Base-by-base conservation (phyloP, 2,888 invertebrate genomes). In the Euplagia quadripunctaria region DNA sequence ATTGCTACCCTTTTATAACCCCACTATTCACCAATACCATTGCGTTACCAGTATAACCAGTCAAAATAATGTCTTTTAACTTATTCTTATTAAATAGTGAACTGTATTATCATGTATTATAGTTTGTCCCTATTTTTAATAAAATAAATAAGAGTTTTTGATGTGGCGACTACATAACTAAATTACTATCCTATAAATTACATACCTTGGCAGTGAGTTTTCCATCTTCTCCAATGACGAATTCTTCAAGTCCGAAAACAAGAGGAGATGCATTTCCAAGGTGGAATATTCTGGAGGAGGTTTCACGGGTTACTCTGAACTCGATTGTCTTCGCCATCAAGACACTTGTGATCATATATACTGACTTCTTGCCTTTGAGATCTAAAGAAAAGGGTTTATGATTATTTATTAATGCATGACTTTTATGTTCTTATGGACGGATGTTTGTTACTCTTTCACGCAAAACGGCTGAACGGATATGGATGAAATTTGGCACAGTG, bases 291-390 rank as follows among this genome's bases (percentile, higher is more conserved):
- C 96, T 90, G 0, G 96, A 96, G 0, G 96, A 96, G 0, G 95
- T 94, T 17, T 91, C 93, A 16, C 91, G 90, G 1, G 93, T 96
- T 63, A 96, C 96, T 85, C 96, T 88, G 85, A 96, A 96, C 85
- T 96, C 96, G 63, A 96, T 96, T 1, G 96, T 96, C 82, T 96
- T 96, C 1, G 96, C 96, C 93, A 95, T 93, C 58, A 96, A 89
- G 17, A 96, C 96, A 79, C 90, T 91, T 43, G 96, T 96, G 80
- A 96, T 95, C 96, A 96, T 96, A 87, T 92, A 96, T 8, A 96
- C 93, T 0, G 96, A 95, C 80, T 94, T 95, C 85, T 93, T 94
- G 85, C 94, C 96, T 88, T 94, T 89, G 70, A 96, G 85, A 80
- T 92, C 96, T 96, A 86, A n/a, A 91, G 91, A 55, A 76, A 75